Percentiles rank a stretch among this genome's conserved stretches.
Conservation (phyloP, 2,797 vertebrate species). For the Odontamblyopus lacepedii region DNA sequence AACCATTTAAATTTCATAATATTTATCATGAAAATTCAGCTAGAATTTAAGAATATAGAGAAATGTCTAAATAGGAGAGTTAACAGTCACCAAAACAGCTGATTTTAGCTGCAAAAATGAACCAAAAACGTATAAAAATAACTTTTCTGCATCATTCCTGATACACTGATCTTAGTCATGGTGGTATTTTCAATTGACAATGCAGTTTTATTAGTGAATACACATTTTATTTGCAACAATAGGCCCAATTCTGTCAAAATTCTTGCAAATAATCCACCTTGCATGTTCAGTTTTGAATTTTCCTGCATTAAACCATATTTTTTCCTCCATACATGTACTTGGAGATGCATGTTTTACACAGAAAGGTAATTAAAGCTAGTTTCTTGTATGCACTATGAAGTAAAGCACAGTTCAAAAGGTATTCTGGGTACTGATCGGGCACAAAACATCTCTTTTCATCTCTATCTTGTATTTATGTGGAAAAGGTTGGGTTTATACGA, state of each 20-base stretch:
- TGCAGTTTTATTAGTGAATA: too few species aligned
- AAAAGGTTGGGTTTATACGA: conserved; percentile 25
- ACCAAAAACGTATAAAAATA: too few species aligned
- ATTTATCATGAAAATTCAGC: background rate
- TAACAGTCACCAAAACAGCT: too few species aligned
- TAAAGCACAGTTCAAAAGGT: conserved; percentile 51
- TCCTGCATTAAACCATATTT: background rate
- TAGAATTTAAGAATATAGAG: background rate
- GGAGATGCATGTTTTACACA: conserved; percentile 4
- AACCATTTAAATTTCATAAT: background rate
- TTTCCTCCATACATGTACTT: background rate
- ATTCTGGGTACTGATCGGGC: conserved; percentile 65
- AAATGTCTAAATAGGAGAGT: background rate
- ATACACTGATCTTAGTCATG: too few species aligned
- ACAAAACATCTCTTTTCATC: conserved; percentile 28
- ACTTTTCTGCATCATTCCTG: too few species aligned
- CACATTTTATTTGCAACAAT: too few species aligned
- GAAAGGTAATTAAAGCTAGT: conserved; percentile 26
- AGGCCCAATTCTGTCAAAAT: background rate
- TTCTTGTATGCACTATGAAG: conserved; percentile 60
- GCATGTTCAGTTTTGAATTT: background rate
- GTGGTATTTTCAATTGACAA: too few species aligned
- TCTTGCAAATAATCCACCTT: background rate
- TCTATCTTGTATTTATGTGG: conserved; percentile 2
- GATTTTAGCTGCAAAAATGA: too few species aligned